phyloP scores from a whole-genome alignment of 2,113 vertebrate genomes.

The Axis porcinus region DNA sequence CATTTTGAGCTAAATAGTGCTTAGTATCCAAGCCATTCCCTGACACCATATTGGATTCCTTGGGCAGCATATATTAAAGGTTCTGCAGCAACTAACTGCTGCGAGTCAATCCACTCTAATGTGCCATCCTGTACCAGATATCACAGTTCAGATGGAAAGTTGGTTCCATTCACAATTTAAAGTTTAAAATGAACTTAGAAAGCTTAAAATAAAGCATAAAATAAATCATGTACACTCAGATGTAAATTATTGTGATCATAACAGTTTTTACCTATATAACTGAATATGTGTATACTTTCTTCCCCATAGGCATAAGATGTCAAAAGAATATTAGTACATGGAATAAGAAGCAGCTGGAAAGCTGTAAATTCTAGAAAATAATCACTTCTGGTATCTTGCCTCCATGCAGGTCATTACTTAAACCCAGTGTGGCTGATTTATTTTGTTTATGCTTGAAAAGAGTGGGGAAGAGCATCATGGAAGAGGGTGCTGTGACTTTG shows the following conservation, averaged over 20 bases:
- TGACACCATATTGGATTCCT: background rate
- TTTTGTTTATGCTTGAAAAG: background rate
- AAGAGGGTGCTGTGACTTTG: background rate
- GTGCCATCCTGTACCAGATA: background rate
- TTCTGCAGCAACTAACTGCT: background rate
- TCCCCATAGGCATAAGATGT: background rate
- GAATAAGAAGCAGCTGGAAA: background rate
- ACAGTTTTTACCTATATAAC: background rate
- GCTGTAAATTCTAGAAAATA: background rate
- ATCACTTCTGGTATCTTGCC: background rate
- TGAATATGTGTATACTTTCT: background rate
- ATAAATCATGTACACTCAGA: background rate
- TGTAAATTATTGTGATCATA: background rate
- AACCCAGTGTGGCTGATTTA: background rate
- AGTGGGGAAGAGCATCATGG: background rate
- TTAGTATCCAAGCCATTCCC: background rate
- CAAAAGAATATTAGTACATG: background rate
- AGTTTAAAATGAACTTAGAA: background rate
- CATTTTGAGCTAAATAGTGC: background rate
- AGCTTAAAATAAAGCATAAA: background rate
- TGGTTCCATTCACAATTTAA: slow-evolving; percentile 1
- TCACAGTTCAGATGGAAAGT: background rate
- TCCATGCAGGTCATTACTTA: background rate
- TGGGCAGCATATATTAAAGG: background rate
- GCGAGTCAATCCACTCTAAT: background rate